Base-by-base conservation (phyloP, 2,113 vertebrate genomes). In the Felis catus region DNA sequence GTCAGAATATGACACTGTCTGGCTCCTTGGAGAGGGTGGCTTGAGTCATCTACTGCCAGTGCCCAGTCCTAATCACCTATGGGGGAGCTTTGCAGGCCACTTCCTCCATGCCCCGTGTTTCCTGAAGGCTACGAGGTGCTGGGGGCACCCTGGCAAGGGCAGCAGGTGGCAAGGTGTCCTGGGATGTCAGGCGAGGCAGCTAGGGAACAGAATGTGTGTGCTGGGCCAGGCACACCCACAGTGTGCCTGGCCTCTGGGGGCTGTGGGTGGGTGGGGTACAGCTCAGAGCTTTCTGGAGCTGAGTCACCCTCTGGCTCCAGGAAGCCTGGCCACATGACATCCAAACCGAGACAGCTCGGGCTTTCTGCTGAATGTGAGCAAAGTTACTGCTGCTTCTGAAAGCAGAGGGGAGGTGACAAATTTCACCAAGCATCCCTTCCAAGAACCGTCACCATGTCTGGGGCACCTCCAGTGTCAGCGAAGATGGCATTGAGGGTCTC, bases 261-360 rank as follows among this genome's bases (percentile, higher is more conserved):
- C 68, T 3, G 16, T 15, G 81, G 19, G 31, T 19, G 33, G 53
- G 96, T 25, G 45, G 27, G 78, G 81, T 55, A 7, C 27, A 51
- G 8, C n/a, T 36, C 29, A 5, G 21, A 36, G 80, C 81, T 36
- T 87, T 31, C 63, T 70, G 23, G 6, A 33, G 94, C 55, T 93
- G 93, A 96, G 53, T 95, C 86, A 95, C 78, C 0, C 58, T 19
- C 80, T 74, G 92, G 93, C n/a, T 93, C n/a, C 79, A 88, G 71
- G 80, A 88, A 88, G 53, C 51, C 76, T 12, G 41, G 80, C 27
- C 85, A 10, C 61, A 61, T 93, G 94, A 79, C 70, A 86, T 80
- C 84, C 53, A 53, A 16, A 66, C 51, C 15, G 63, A 93, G 33
- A 79, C 87, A 81, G 61, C 66, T 39, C 13, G 41, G 76, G 19